Percentiles rank a stretch among this genome's conserved stretches.
Conservation (phyloP, 1,140 invertebrate species). For the Drosophila tropicalis region DNA sequence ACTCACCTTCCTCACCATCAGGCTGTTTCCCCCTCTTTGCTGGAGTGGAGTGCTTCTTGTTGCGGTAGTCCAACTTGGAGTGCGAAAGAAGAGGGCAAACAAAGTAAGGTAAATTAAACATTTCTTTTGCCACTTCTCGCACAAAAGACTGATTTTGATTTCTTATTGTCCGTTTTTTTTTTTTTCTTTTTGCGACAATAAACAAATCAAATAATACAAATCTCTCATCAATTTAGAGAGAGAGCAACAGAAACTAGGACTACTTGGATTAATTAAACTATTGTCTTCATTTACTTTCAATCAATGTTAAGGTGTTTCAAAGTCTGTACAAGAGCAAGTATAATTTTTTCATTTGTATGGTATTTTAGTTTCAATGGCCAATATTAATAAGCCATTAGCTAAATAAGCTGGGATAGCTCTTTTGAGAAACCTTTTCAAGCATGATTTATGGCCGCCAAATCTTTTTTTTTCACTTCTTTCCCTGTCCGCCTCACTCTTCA, state of each 20-base stretch:
- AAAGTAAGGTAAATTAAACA: constrained; percentile 42
- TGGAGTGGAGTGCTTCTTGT: constrained; percentile 33
- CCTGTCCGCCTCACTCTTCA: neutral
- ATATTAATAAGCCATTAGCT: constrained; percentile 23
- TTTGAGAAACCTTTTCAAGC: constrained; percentile 15
- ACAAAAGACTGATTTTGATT: constrained; percentile 58
- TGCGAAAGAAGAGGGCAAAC: constrained; percentile 49
- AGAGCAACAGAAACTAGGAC: too few species aligned
- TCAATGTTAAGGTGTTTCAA: too few species aligned
- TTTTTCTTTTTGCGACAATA: constrained; percentile 27
- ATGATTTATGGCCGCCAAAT: constrained; percentile 10
- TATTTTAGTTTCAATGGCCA: constrained; percentile 52
- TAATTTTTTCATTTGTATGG: neutral
- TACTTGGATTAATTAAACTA: too few species aligned
- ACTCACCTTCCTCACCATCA: neutral
- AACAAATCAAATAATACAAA: neutral
- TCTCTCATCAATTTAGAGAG: too few species aligned
- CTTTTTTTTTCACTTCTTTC: too few species aligned
- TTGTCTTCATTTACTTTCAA: too few species aligned
- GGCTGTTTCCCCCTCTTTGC: too few species aligned
- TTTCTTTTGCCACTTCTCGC: constrained; percentile 45
- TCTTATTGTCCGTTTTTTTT: neutral
- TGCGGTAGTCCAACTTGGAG: constrained; percentile 62
- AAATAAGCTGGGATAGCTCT: constrained; percentile 24
- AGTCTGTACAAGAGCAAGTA: neutral